Evolutionary conservation across 2,797 vertebrate species (phyloP), one percentile per base, ranked within the genome.

Genomic region (Myotis daubentonii): DNA sequence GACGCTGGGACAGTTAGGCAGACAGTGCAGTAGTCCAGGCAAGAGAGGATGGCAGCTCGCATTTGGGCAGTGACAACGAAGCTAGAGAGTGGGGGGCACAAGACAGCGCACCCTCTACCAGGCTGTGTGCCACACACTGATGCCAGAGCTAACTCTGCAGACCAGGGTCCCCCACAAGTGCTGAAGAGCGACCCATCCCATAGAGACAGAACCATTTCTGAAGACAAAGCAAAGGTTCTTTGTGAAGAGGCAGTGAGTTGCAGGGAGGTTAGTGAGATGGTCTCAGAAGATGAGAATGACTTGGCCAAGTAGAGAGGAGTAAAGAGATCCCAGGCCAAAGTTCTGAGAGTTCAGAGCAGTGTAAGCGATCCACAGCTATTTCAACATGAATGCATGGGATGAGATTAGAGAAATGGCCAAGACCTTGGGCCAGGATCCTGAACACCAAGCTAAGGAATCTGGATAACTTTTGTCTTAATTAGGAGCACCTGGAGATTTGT

Each of bases 171-270:
- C 66, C 30, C 1, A 38, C 12, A 19, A 87, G 44, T 75, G 62
- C 33, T 49, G 30, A 55, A 30, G 25, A 80, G 13, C 1, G 0
- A 30, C 5, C 19, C 28, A 84, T 65, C 30, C 51, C 41, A 68
- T 19, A 55, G 0, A 68, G 17, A 55, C 3, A 95, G 41, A 75
- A 33, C 9, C 68, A n/a, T 25, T 22, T 38, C 47, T 33, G 6
- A 93, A 82, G 78, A 84, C 22, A 94, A 62, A 80, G 57, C 3
- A n/a, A 80, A 79, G 23, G 10, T 25, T 94, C 79, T 87, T 47
- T 71, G 33, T 53, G 20, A 57, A 84, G 9, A 5, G 41, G 66
- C 3, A 81, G 44, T 5, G 82, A 41, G 41, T 20, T 38, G 16
- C 13, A 33, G 53, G 36, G n/a, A 47, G 22, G n/a, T 79, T 57